These are phyloP conservation scores for Diplolepis rosae DNA, from an alignment of 2,888 invertebrate species.

Conservation along the genomic window DNA sequence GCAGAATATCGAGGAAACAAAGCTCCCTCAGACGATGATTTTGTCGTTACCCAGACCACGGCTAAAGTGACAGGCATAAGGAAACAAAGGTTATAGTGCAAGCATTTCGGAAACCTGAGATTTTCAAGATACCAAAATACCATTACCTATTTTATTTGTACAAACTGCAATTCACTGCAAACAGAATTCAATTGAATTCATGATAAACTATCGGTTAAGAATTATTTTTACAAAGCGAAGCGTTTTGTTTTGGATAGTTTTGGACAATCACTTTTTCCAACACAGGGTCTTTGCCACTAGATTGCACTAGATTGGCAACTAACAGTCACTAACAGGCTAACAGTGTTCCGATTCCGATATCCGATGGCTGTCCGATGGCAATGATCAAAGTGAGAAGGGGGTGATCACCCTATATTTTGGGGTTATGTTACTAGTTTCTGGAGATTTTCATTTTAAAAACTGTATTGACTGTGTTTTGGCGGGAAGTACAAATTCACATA, in stretches of 20 bases:
- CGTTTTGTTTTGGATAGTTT: slow-evolving; percentile 30
- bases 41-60: slow-evolving; percentile 42
- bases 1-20: slow-evolving; percentile 12
- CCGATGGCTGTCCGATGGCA: too few relatives aligned
- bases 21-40: slow-evolving; percentile 16
- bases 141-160: slow-evolving; percentile 62
- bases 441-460: background rate
- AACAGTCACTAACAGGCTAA: background rate
- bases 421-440: background rate
- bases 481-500: background rate
- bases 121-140: slow-evolving; percentile 41
- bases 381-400: background rate
- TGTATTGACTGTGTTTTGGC: background rate
- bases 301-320: too few relatives aligned
- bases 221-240: slow-evolving; percentile 28
- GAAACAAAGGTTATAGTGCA: slow-evolving; percentile 63
- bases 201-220: slow-evolving; percentile 56
- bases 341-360: too few relatives aligned
- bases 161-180: slow-evolving; percentile 61
- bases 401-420: slow-evolving; percentile 2
- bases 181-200: slow-evolving; percentile 59
- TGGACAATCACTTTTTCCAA: slow-evolving; percentile 28
- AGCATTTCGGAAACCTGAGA: slow-evolving; percentile 46
- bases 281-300: background rate
- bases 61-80: slow-evolving; percentile 54